A percentile compares a stretch with the other conserved stretches of the same genome.
Conservation (phyloP, 2,113 vertebrate genomes). For the Gnathochromis pfefferi region DNA sequence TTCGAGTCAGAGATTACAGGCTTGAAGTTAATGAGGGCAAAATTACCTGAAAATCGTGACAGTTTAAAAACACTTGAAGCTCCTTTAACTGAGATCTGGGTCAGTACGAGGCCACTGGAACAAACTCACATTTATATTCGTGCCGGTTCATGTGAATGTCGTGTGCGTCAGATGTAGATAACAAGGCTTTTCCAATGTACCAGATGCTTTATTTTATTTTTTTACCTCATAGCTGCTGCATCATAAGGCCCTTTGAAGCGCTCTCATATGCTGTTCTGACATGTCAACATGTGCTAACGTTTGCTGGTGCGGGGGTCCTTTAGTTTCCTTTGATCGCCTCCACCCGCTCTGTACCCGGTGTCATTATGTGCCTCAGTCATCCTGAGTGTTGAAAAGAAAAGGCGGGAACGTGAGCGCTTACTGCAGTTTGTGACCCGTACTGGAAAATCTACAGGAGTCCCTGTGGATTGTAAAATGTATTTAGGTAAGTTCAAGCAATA, state of each 20-base stretch:
- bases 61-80: background rate
- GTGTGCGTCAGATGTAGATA: background rate
- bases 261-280: background rate
- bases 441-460: background rate
- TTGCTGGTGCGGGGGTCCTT: background rate
- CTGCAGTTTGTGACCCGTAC: background rate
- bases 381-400: background rate
- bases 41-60: background rate
- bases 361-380: slow-evolving; percentile 30
- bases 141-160: background rate
- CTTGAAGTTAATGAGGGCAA: background rate
- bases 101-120: background rate
- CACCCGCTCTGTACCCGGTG: background rate
- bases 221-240: slow-evolving; percentile 21
- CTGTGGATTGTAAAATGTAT: background rate
- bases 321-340: background rate
- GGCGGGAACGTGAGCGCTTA: background rate
- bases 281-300: background rate
- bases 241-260: background rate
- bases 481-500: background rate
- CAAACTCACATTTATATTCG: background rate
- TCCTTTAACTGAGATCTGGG: background rate
- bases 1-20: background rate
- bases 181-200: background rate
- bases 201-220: slow-evolving; percentile 12